Evolutionary conservation across 2,888 invertebrate species (phyloP).

Genomic region (Aphidoletes aphidimyza): DNA sequence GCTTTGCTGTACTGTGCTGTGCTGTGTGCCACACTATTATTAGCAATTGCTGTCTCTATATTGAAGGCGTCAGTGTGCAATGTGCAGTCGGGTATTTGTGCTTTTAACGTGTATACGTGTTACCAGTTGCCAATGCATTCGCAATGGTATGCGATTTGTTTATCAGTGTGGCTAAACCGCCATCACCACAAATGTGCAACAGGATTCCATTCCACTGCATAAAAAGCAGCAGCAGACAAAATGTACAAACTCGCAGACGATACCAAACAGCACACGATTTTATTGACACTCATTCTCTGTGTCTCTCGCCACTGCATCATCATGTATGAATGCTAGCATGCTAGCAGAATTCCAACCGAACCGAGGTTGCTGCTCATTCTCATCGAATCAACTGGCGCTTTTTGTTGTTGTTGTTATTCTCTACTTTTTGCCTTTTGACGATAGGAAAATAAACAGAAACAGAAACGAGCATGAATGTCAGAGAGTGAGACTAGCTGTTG

Average conservation of each 20-base stretch:
- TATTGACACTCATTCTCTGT: slow-evolving; percentile 36
- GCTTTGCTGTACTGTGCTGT: neutral
- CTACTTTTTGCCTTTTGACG: slow-evolving; percentile 8
- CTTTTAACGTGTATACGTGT: neutral
- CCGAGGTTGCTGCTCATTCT: no score
- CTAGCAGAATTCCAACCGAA: neutral
- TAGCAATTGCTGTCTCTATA: slow-evolving; percentile 28
- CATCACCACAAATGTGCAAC: slow-evolving; percentile 42
- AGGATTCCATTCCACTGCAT: neutral
- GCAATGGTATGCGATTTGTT: slow-evolving; percentile 14
- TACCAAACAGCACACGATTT: neutral
- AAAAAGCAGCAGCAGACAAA: neutral
- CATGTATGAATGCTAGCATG: neutral
- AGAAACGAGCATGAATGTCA: neutral
- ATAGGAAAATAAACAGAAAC: slow-evolving; percentile 22
- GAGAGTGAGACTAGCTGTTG: neutral
- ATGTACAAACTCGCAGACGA: neutral
- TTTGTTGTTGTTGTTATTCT: neutral
- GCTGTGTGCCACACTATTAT: slow-evolving; percentile 1
- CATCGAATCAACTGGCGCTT: no score
- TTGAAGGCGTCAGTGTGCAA: slow-evolving; percentile 12
- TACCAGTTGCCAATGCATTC: neutral
- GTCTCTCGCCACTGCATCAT: neutral
- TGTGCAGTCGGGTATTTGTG: no score
- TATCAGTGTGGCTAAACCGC: slow-evolving; percentile 37